Evolutionary conservation across 2,888 invertebrate genomes (phyloP).

Genomic region (Coleophora deauratella): DNA sequence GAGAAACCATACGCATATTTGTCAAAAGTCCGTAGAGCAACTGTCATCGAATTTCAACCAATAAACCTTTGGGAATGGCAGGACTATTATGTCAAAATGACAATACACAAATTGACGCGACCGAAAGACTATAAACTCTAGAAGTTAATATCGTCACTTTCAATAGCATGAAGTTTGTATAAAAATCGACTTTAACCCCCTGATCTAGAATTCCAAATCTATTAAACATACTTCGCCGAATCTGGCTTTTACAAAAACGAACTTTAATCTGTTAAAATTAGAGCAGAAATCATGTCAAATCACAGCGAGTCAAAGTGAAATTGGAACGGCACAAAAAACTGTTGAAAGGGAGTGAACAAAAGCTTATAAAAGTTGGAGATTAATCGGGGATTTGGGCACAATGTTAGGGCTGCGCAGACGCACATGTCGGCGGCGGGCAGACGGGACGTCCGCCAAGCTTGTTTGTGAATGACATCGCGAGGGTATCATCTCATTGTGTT

Average conservation of each 20-base stretch:
- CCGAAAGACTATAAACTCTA: constrained; percentile 67
- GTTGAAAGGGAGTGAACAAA: constrained; percentile 64
- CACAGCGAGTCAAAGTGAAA: constrained; percentile 16
- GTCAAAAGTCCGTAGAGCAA: constrained; percentile 48
- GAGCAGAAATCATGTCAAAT: too few relatives aligned
- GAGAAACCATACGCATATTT: constrained; percentile 35
- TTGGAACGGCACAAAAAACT: constrained; percentile 38
- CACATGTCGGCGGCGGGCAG: constrained; percentile 39
- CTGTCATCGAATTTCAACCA: constrained; percentile 67
- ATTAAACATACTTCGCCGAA: too few relatives aligned
- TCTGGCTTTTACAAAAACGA: too few relatives aligned
- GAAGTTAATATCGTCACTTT: constrained; percentile 52
- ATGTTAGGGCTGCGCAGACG: constrained; percentile 36
- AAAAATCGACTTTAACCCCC: constrained; percentile 21
- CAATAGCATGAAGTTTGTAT: constrained; percentile 10
- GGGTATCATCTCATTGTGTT: neutral
- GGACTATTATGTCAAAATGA: constrained; percentile 70
- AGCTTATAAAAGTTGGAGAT: constrained; percentile 70
- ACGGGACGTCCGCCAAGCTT: constrained; percentile 1
- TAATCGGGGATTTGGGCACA: constrained; percentile 70
- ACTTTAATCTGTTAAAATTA: too few relatives aligned
- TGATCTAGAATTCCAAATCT: too few relatives aligned
- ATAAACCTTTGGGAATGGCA: constrained; percentile 65
- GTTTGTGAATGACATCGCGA: neutral
- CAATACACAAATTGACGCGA: constrained; percentile 72